Evolutionary conservation across 2,888 invertebrate species (phyloP).

Genomic region (Ormyrus labotus): DNA sequence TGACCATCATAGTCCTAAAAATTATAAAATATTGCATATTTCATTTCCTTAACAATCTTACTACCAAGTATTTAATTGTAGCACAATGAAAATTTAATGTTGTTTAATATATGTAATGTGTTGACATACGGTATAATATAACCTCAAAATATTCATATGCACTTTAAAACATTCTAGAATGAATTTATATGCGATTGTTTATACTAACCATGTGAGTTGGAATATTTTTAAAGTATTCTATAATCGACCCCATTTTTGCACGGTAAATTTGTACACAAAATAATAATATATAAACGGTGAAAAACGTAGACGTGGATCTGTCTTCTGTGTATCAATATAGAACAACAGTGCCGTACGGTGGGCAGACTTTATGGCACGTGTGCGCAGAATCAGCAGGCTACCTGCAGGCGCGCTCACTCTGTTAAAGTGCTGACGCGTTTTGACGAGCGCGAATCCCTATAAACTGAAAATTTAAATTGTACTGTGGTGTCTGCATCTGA

Average conservation of each 20-base stretch:
- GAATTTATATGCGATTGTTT: neutral
- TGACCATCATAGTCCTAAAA: constrained; percentile 92
- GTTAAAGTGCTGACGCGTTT: too few relatives aligned
- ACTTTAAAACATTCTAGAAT: neutral
- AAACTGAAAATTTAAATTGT: too few relatives aligned
- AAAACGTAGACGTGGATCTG: too few relatives aligned
- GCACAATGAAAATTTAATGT: neutral
- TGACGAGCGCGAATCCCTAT: too few relatives aligned
- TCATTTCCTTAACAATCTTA: neutral
- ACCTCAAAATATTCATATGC: constrained; percentile 11
- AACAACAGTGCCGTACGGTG: too few relatives aligned
- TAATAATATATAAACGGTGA: neutral
- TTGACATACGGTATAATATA: constrained; percentile 42
- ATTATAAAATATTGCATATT: constrained; percentile 7
- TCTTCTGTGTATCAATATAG: too few relatives aligned
- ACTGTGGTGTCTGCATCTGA: too few relatives aligned
- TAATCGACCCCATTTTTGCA: constrained; percentile 64
- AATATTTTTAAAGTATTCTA: constrained; percentile 69
- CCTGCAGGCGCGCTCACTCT: too few relatives aligned
- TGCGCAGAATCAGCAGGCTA: too few relatives aligned
- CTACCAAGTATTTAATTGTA: neutral
- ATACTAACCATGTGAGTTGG: constrained; percentile 70
- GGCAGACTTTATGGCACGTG: too few relatives aligned
- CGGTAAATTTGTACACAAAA: constrained; percentile 41
- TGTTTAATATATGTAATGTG: constrained; percentile 14